A percentile compares a stretch with the other conserved stretches of the same genome.
phyloP scores from a whole-genome alignment of 1,140 invertebrate species.

The Dinothrombium tinctorium region DNA sequence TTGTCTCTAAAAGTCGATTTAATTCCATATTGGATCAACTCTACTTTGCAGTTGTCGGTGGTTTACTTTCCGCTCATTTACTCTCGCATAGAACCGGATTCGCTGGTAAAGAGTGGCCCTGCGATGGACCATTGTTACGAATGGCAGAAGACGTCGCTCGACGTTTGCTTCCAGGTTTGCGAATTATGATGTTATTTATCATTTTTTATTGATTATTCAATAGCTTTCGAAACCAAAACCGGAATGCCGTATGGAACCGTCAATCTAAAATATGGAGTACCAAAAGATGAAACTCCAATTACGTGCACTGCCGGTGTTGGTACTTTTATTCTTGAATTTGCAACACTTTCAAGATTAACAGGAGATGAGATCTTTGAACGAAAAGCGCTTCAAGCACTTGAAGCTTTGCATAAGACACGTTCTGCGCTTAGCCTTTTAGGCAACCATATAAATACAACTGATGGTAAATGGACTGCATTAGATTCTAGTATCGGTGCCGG shows the following conservation, averaged over 20 bases:
- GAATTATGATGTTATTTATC: conserved; percentile 5
- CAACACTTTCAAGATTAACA: conserved; percentile 71
- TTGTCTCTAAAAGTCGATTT: not conserved
- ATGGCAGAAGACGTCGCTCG: conserved; percentile 82
- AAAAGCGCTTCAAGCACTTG: conserved; percentile 71
- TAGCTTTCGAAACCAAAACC: conserved; percentile 31
- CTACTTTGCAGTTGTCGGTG: conserved; percentile 52
- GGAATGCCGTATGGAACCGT: conserved; percentile 98
- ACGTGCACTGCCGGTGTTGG: conserved; percentile 95
- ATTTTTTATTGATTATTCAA: not conserved
- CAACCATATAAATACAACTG: conserved; percentile 87
- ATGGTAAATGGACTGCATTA: conserved; percentile 83
- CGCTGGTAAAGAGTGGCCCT: conserved; percentile 77
- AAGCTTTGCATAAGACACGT: conserved; percentile 55
- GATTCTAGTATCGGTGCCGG: conserved; percentile 79
- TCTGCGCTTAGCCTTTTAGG: conserved; percentile 76
- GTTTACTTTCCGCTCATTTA: conserved; percentile 83
- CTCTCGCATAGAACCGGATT: conserved; percentile 56
- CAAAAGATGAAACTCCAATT: conserved; percentile 74
- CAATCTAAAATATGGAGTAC: conserved; percentile 73
- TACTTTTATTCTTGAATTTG: conserved; percentile 93
- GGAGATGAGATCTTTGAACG: conserved; percentile 82
- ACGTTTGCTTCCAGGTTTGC: conserved; percentile 44
- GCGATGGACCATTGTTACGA: conserved; percentile 69
- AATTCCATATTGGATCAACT: conserved; percentile 4